Evolutionary conservation across 2,113 vertebrate species (phyloP).

Genomic region (Panthera tigris): DNA sequence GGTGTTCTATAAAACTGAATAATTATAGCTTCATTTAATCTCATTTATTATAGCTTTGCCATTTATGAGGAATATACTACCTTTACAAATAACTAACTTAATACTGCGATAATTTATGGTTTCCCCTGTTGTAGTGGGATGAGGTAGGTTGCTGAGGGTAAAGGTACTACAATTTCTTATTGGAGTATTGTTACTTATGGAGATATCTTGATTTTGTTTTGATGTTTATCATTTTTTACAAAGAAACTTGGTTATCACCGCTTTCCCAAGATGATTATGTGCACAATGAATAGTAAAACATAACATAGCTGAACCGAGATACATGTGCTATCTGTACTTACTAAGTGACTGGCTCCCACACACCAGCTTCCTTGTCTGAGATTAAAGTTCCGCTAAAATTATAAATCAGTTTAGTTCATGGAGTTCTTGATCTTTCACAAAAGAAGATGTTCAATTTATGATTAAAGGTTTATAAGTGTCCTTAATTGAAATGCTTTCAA

Average conservation of each 20-base stretch:
- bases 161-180: not conserved
- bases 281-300: not conserved
- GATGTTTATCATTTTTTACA: not conserved
- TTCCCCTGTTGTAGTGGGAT: fast-evolving
- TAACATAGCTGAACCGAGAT: not conserved
- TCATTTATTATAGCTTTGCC: not conserved
- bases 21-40: not conserved
- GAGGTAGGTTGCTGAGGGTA: fast-evolving
- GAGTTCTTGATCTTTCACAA: not conserved
- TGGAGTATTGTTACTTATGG: not conserved
- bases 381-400: not conserved
- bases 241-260: not conserved
- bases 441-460: not conserved
- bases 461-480: not conserved
- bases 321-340: not conserved
- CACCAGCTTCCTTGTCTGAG: not conserved
- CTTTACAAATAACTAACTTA: not conserved
- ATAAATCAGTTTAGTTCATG: not conserved
- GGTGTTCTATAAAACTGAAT: not conserved
- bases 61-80: not conserved
- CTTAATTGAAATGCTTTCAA: not conserved
- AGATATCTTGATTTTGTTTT: not conserved
- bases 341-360: not conserved
- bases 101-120: not conserved
- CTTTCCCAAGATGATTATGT: not conserved